Evolutionary conservation across 2,888 invertebrate genomes (phyloP).

Genomic region (Prosopocoilus inquinatus): DNA sequence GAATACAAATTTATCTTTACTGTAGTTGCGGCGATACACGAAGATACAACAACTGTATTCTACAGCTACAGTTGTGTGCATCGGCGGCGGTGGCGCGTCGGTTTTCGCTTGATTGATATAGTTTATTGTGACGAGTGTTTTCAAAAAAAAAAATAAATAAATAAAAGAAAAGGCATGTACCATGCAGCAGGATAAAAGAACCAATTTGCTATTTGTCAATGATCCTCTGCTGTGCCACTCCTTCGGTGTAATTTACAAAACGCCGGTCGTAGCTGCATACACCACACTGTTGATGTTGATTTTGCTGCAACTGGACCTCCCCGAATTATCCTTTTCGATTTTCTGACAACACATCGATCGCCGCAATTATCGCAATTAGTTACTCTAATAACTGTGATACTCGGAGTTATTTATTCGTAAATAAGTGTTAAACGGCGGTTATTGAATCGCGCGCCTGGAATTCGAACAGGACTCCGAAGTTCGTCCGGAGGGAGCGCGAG

Average conservation of each 20-base stretch:
- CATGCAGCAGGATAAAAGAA: constrained; percentile 25
- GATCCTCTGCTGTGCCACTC: constrained; percentile 26
- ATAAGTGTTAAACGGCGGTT: background rate
- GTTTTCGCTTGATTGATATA: background rate
- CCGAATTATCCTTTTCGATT: constrained; percentile 21
- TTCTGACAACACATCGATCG: background rate
- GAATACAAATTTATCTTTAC: constrained; percentile 1
- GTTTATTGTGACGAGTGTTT: background rate
- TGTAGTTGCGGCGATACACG: background rate
- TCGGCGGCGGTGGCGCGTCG: background rate
- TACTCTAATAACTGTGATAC: background rate
- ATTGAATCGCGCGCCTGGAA: too few relatives aligned
- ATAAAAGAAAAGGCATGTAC: constrained; percentile 11
- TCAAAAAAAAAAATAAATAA: background rate
- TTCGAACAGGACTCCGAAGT: too few relatives aligned
- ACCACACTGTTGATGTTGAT: constrained; percentile 36
- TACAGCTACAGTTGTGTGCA: background rate
- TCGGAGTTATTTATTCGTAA: background rate
- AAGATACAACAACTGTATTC: background rate
- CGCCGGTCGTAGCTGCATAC: constrained; percentile 29
- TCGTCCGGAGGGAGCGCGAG: too few relatives aligned
- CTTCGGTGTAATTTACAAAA: constrained; percentile 27
- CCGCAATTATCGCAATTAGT: background rate
- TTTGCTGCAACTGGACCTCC: constrained; percentile 37
- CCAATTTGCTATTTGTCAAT: constrained; percentile 19